Base-by-base conservation (phyloP, 2,888 invertebrate species). In the Eristalis intricaria region DNA sequence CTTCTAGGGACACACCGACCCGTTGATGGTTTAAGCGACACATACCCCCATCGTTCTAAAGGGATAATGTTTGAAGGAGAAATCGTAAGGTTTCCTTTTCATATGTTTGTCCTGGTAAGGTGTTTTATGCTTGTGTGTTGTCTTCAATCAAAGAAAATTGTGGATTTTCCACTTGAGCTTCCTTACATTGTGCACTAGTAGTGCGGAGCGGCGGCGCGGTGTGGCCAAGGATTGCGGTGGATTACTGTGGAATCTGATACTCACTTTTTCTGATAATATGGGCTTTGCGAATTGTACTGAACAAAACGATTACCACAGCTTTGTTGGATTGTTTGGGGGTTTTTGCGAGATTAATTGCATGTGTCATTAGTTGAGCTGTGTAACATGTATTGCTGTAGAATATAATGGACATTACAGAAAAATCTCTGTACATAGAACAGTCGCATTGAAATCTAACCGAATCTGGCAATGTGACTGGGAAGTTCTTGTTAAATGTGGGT, bases 61-160 rank as follows among this genome's bases (percentile, higher is more conserved):
- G 23, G 38, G 70, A 64, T 70, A 78, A 61, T 61, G 26, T 69
- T 26, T 26, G 35, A 56, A 64, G 26, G 64, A 64, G 40, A 32
- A 58, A 71, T 79, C 78, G 78, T 79, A 79, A 65, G 78, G 78
- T 65, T 79, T 79, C 78, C 15, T 50, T 65, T 74, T 74, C 66
- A 58, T 65, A 65, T 56, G 43, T 65, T 73, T 69, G 68, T 35
- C 65, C 64, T 11, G 56, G 71, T 32, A 71, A 76, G 71, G 84
- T 84, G 80, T 84, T 71, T 76, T 50, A 61, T 80, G n/a, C 43
- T n/a, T 40, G 26, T 68, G 66, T 76, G 69, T 66, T 76, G 66
- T 77, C 63, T 40, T 71, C 63, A 73, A 80, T 84, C 84, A 84
- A 84, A 84, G 84, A 66, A 80, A 84, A 84, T 71, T 68, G 68